A percentile compares a stretch with the other conserved stretches of the same genome.
Evolutionary conservation across 2,888 invertebrate species (phyloP).

Genomic region (Limnephilus lunatus): DNA sequence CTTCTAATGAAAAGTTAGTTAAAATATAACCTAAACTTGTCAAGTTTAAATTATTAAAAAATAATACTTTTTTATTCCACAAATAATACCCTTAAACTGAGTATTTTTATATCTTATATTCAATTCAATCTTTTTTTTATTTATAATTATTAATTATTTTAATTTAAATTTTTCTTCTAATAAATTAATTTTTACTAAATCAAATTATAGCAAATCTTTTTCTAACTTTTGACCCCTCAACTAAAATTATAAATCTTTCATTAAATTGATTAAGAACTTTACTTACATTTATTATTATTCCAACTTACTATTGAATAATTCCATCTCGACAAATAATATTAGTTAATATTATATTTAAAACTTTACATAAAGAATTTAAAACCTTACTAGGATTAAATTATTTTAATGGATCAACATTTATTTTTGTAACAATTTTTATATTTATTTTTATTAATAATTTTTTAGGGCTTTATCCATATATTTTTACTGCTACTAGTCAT

Average conservation of each 20-base stretch:
- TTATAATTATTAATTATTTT: too few relatives aligned
- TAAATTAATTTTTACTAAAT: conserved; percentile 73
- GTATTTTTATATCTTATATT: too few relatives aligned
- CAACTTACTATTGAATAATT: too few relatives aligned
- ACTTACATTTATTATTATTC: too few relatives aligned
- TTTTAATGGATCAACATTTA: conserved; percentile 75
- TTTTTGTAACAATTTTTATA: conserved; percentile 78
- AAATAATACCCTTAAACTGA: conserved; percentile 77
- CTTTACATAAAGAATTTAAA: conserved; percentile 79
- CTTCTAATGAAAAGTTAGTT: conserved; percentile 80
- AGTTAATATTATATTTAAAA: conserved; percentile 70
- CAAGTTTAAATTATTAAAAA: conserved; percentile 81
- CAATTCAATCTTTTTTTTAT: too few relatives aligned
- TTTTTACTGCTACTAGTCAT: conserved; percentile 76
- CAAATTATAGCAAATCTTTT: conserved; percentile 84
- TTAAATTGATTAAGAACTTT: conserved; percentile 76
- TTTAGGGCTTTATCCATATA: conserved; percentile 52
- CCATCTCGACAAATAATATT: too few relatives aligned
- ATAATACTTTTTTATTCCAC: conserved; percentile 82
- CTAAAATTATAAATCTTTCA: conserved; percentile 75
- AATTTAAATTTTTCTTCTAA: too few relatives aligned
- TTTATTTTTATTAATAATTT: conserved; percentile 83
- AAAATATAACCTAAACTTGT: conserved; percentile 79
- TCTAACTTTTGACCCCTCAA: conserved; percentile 82
- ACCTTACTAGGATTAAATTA: conserved; percentile 74